Percentiles rank a stretch among this genome's conserved stretches.
Conservation (phyloP, 2,797 vertebrate genomes). For the Chiroxiphia lanceolata region DNA sequence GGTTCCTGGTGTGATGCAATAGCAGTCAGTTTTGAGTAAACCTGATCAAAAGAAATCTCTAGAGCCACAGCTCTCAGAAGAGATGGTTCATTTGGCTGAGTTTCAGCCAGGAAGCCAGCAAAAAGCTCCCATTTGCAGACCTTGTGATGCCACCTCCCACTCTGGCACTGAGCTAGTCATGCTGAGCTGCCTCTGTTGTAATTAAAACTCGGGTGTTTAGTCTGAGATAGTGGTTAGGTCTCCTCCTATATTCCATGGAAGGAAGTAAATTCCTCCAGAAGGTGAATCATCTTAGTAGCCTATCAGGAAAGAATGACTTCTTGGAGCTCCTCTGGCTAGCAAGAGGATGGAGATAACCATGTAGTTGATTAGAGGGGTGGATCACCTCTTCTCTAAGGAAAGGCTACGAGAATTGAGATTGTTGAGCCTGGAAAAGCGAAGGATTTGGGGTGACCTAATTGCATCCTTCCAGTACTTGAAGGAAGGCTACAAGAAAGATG, state of each 20-base stretch:
- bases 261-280: constrained; percentile 5
- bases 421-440: neutral
- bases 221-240: neutral
- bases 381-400: neutral
- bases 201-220: neutral
- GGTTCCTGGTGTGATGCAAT: neutral
- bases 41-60: neutral
- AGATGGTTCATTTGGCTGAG: neutral
- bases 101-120: neutral
- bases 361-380: neutral
- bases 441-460: neutral
- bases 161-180: neutral
- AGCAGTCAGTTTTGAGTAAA: neutral
- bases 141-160: neutral
- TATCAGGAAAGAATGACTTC: constrained; percentile 27
- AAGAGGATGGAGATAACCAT: neutral
- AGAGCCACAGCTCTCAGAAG: neutral
- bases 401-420: neutral
- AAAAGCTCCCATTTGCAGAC: neutral
- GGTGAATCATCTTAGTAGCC: constrained; percentile 14
- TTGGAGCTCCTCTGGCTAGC: neutral
- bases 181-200: neutral
- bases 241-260: neutral
- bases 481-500: neutral
- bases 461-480: neutral